Percentiles rank a stretch among this genome's conserved stretches.
Conservation (phyloP, 2,888 invertebrate species). For the Tachina grossa region DNA sequence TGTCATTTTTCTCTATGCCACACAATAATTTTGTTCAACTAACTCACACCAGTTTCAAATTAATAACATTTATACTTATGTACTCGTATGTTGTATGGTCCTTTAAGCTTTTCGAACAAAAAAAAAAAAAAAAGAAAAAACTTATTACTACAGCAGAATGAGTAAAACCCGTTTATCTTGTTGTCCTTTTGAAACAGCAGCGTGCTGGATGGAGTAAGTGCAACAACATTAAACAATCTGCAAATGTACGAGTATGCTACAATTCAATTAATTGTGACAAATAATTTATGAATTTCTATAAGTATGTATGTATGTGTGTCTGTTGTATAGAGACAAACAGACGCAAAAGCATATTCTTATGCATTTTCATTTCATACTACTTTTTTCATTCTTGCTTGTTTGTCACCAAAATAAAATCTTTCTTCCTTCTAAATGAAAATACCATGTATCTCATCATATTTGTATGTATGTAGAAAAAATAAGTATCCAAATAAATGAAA, state of each 20-base stretch:
- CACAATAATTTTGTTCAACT: constrained; percentile 34
- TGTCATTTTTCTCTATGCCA: constrained; percentile 27
- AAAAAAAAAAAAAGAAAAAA: no score
- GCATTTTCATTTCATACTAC: constrained; percentile 35
- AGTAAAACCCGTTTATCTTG: constrained; percentile 45
- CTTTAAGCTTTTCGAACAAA: constrained; percentile 51
- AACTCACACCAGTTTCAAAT: constrained; percentile 45
- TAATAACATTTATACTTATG: constrained; percentile 30
- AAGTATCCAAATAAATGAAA: constrained; percentile 78
- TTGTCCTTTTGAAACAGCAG: constrained; percentile 46
- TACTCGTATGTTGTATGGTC: constrained; percentile 2
- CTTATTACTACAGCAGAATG: constrained; percentile 32
- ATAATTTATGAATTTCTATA: constrained; percentile 80
- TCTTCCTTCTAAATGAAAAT: constrained; percentile 66
- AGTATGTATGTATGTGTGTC: constrained; percentile 56
- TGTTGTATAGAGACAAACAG: constrained; percentile 10
- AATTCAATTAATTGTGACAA: constrained; percentile 81
- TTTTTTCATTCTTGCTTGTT: constrained; percentile 47
- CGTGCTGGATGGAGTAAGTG: constrained; percentile 35
- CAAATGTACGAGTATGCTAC: constrained; percentile 73
- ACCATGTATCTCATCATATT: constrained; percentile 65
- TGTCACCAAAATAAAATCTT: constrained; percentile 32
- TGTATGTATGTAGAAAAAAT: constrained; percentile 47
- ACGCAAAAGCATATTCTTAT: constrained; percentile 18
- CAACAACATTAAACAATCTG: constrained; percentile 49